Base-by-base conservation (phyloP, 2,888 invertebrate genomes). In the Epistrophella euchroma region DNA sequence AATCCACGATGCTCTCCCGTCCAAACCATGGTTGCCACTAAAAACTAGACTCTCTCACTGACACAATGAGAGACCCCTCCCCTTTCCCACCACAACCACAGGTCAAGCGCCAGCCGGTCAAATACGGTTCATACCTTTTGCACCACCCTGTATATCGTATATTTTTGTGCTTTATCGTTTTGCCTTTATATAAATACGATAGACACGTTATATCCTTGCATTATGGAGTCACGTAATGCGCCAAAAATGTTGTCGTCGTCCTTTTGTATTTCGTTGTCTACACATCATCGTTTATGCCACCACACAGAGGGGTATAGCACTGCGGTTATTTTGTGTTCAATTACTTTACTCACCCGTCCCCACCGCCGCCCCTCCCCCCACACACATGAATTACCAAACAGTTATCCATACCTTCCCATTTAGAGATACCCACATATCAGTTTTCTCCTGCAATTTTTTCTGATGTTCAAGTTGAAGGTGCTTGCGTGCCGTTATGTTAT, bases 151-250 rank as follows among this genome's bases (percentile, higher is more conserved):
- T n/a, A n/a, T 25, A 28, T 28, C 6, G 28, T 37, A 40, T 64
- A 17, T 43, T 28, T 64, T 13, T 19, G 28, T 32, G n/a, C 4
- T 32, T 17, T 32, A 13, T 37, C 35, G 15, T 58, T 58, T 32
- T 9, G n/a, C 19, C 37, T 22, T 25, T n/a, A 28, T 28, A 32
- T 4, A 32, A 47, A 64, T n/a, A n/a, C 22, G 52, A 40, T 56
- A 60, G 60, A 60, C 50, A 43, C 17, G 28, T 45, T 62, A 71
- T 71, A 62, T 71, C 76, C 70, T 47, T 32, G 13, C 58, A 58
- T 37, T 35, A 37, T 10, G 45, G 25, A 80, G 84, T 84, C 84
- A 84, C 84, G 80, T 84, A 40, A 84, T 79, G 79, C 79, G 78
- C 68, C 64, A 73, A 78, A 78, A 62, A 68, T 78, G 74, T 43